Evolutionary conservation across 2,113 vertebrate species (phyloP).

Genomic region (Mandrillus leucophaeus): DNA sequence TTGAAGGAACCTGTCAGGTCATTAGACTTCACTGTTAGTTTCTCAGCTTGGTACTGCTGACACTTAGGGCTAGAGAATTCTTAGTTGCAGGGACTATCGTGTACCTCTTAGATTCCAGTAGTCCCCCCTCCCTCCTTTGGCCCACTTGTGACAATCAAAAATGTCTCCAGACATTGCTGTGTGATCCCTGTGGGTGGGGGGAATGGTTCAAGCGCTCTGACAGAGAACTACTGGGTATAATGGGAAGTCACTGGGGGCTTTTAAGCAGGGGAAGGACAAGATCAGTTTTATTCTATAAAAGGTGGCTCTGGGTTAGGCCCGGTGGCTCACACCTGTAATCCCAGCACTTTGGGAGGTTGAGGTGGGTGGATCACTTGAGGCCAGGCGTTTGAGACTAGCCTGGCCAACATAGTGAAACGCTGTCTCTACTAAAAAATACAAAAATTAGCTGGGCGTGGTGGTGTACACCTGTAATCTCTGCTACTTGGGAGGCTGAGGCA

Average conservation of each 20-base stretch:
- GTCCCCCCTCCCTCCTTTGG: accelerated
- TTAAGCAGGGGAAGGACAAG: neutral
- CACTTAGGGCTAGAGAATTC: neutral
- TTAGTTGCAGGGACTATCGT: neutral
- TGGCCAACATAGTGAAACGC: too few species aligned
- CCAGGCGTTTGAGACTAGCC: too few species aligned
- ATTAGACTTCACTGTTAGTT: neutral
- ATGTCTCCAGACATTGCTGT: neutral
- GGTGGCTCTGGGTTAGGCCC: neutral
- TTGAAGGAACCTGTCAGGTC: neutral
- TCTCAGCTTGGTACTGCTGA: neutral
- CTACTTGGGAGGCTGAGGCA: too few species aligned
- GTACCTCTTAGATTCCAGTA: accelerated
- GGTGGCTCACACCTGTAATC: too few species aligned
- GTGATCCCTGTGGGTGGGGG: too few species aligned
- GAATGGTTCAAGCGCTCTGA: accelerated
- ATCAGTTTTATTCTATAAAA: too few species aligned
- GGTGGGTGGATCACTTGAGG: too few species aligned
- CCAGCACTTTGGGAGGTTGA: too few species aligned
- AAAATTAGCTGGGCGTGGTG: too few species aligned
- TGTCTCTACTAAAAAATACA: too few species aligned
- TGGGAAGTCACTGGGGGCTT: neutral
- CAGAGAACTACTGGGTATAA: neutral
- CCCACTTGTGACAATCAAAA: neutral
- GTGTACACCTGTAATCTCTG: too few species aligned